Base-by-base conservation (phyloP, 2,888 invertebrate genomes). In the Pteria penguin region DNA sequence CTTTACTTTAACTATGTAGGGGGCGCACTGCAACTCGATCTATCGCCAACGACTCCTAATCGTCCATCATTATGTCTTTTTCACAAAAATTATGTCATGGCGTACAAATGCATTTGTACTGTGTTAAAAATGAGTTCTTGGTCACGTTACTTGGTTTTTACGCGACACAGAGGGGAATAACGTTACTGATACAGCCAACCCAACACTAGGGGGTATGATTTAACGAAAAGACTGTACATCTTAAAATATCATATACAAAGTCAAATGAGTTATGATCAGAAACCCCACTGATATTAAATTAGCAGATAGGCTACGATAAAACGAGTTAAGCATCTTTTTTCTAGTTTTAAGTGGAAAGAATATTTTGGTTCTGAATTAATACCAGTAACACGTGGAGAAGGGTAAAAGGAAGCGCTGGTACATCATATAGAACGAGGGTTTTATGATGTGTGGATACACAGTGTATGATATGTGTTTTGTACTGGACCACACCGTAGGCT, bases 401-500 rank as follows among this genome's bases (percentile, higher is more conserved):
- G 45, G 18, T n/a, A 45, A 45, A 45, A 14, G 18, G 45, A 45
- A 8, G 8, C 18, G 45, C 11, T 18, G 18, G 45, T 45, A 45
- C 45, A 45, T 45, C 45, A 45, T n/a, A n/a, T n/a, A n/a, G n/a
- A n/a, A n/a, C n/a, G n/a, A n/a, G n/a, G n/a, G n/a, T n/a, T n/a
- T n/a, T n/a, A n/a, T n/a, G n/a, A n/a, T n/a, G n/a, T n/a, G n/a
- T n/a, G n/a, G n/a, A n/a, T n/a, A n/a, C n/a, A n/a, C n/a, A n/a
- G n/a, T n/a, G n/a, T n/a, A n/a, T n/a, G n/a, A n/a, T n/a, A n/a
- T n/a, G n/a, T n/a, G n/a, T n/a, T n/a, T n/a, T n/a, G n/a, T n/a
- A n/a, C n/a, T 18, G 27, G 60, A 60, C 60, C 60, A 60, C 60
- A 60, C 60, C 29, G 60, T 60, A 22, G 27, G 27, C 18, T 29